Conservation (phyloP, 1,140 invertebrate species). For the Drosophila sp. region DNA sequence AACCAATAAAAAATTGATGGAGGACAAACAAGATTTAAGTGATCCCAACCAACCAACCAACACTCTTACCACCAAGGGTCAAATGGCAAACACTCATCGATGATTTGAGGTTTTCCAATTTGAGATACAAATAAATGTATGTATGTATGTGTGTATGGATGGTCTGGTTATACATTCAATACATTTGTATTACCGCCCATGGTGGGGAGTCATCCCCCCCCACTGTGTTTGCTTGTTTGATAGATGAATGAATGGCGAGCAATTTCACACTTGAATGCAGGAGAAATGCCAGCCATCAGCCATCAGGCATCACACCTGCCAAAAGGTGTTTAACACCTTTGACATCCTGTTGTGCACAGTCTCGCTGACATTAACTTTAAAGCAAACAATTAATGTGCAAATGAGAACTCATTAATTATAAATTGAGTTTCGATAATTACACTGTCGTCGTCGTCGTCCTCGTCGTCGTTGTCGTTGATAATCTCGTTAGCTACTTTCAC, state of each 20-base stretch:
- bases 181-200: conserved; percentile 5
- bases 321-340: conserved; percentile 51
- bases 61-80: background rate
- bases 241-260: conserved; percentile 53
- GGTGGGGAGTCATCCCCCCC: background rate
- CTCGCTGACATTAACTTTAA: conserved; percentile 27
- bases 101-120: conserved; percentile 8
- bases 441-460: conserved; percentile 10
- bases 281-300: conserved; percentile 21
- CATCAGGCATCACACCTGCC: conserved; percentile 31
- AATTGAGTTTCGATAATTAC: conserved; percentile 77
- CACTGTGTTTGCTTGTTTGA: conserved; percentile 25
- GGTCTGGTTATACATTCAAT: background rate
- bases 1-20: conserved; percentile 19
- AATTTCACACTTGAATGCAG: conserved; percentile 66
- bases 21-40: conserved; percentile 4
- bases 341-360: conserved; percentile 5
- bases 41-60: background rate
- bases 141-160: background rate
- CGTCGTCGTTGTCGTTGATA: background rate
- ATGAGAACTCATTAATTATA: conserved; percentile 74
- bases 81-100: conserved; percentile 7
- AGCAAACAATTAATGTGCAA: conserved; percentile 74
- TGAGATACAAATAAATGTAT: background rate
- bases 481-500: conserved; percentile 41